phyloP scores from a whole-genome alignment of 2,113 vertebrate species.

The Phoenicopterus ruber region DNA sequence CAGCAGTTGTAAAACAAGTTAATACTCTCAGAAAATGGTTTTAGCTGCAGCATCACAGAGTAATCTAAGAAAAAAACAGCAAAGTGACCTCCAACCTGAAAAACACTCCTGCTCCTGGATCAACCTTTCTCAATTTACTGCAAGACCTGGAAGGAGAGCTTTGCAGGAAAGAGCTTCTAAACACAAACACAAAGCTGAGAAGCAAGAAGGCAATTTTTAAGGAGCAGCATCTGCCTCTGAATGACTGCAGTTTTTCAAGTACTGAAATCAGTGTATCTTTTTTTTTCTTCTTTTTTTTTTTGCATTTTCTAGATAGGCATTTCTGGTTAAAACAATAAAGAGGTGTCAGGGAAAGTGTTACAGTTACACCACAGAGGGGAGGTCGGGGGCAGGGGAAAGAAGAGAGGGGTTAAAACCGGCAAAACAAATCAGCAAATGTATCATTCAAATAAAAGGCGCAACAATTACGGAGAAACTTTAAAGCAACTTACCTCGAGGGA shows the following conservation, averaged over 20 bases:
- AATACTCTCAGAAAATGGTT: background rate
- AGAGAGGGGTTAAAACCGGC: background rate
- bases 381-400: background rate
- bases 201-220: background rate
- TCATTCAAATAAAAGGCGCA: background rate
- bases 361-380: background rate
- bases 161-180: background rate
- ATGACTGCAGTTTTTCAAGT: background rate
- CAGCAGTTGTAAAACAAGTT: background rate
- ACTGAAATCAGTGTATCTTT: background rate
- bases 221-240: background rate
- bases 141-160: background rate
- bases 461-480: slow-evolving; percentile 23
- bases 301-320: background rate
- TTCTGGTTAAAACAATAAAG: background rate
- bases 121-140: background rate
- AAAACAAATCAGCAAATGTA: background rate
- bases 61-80: background rate
- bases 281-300: background rate
- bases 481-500: slow-evolving; percentile 79
- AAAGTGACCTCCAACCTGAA: background rate
- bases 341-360: background rate
- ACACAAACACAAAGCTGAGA: background rate
- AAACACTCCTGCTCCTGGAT: background rate
- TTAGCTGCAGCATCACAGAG: background rate